A percentile compares a stretch with the other conserved stretches of the same genome.
Evolutionary conservation across 2,113 vertebrate genomes (phyloP).

Genomic region (Onychorhynchus coronatus): DNA sequence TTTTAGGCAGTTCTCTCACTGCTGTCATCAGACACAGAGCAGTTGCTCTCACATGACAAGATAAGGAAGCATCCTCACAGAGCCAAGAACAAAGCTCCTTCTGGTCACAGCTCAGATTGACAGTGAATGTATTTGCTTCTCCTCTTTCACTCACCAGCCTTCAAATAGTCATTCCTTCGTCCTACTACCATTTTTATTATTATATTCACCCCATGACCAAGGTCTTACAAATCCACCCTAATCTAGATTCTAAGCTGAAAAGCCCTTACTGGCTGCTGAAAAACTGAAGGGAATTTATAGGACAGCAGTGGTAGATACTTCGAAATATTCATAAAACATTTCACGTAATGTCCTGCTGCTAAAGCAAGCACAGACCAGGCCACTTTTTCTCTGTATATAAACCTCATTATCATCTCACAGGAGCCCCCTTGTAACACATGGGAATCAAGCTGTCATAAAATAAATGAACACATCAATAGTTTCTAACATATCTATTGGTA

Average conservation of each 20-base stretch:
- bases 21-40: background rate
- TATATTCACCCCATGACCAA: background rate
- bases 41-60: background rate
- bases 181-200: background rate
- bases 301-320: background rate
- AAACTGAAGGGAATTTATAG: background rate
- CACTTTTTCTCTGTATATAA: conserved; percentile 26
- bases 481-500: background rate
- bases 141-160: background rate
- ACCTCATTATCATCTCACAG: conserved; percentile 5
- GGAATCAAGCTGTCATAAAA: conserved; percentile 56
- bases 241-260: background rate
- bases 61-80: background rate
- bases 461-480: background rate
- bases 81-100: background rate
- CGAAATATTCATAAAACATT: conserved; percentile 73
- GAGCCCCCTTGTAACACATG: conserved; percentile 41
- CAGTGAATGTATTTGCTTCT: background rate
- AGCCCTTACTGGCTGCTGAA: background rate
- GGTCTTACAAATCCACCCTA: background rate
- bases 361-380: conserved; percentile 65
- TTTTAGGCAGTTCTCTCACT: background rate
- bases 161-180: background rate
- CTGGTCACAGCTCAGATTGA: background rate
- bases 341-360: conserved; percentile 52